Evolutionary conservation across 2,888 invertebrate genomes (phyloP).

Genomic region (Plagodis pulveraria): DNA sequence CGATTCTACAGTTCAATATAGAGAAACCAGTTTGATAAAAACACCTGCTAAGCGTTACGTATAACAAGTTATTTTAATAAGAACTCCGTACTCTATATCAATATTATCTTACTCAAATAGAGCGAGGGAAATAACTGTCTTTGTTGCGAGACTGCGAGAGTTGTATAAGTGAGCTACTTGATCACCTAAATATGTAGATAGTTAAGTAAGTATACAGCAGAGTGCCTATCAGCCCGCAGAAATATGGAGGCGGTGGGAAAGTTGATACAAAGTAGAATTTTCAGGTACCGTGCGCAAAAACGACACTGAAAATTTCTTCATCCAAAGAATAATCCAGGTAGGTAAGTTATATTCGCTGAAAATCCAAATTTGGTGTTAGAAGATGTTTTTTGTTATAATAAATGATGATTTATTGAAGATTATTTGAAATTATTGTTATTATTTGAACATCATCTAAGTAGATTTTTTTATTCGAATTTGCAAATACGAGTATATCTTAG

Average conservation of each 20-base stretch:
- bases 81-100: slow-evolving; percentile 1
- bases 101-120: slow-evolving; percentile 7
- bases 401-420: no score
- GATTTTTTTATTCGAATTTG: no score
- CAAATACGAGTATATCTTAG: no score
- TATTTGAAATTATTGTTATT: no score
- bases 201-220: slow-evolving; percentile 60
- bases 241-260: slow-evolving; percentile 78
- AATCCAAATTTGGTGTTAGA: no score
- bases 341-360: no score
- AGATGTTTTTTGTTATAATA: no score
- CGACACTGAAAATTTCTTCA: slow-evolving; percentile 32
- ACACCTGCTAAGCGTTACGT: slow-evolving; percentile 17
- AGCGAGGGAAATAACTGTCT: slow-evolving; percentile 21
- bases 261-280: slow-evolving; percentile 80
- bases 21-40: slow-evolving; percentile 19
- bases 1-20: slow-evolving; percentile 16
- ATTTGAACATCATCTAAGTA: no score
- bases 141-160: slow-evolving; percentile 27
- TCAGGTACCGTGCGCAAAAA: slow-evolving; percentile 68
- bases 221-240: slow-evolving; percentile 68
- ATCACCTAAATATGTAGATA: slow-evolving; percentile 61
- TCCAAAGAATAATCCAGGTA: not conserved
- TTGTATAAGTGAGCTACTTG: slow-evolving; percentile 44
- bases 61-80: slow-evolving; percentile 6